Evolutionary conservation across 2,113 vertebrate species (phyloP).

Genomic region (Riparia riparia): DNA sequence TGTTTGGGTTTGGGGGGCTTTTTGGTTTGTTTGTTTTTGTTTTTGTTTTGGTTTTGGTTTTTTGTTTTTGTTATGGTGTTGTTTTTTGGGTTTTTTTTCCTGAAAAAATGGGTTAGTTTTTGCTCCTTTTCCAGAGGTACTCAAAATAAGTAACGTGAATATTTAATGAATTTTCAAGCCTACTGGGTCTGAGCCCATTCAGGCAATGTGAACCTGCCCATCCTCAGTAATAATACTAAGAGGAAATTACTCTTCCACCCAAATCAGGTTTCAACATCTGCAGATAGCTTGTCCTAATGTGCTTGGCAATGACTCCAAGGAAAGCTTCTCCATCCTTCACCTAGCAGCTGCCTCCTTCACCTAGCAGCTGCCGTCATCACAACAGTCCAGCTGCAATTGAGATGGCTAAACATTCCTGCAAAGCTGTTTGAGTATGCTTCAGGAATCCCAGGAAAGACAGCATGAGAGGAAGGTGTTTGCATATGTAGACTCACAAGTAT

Average conservation of each 20-base stretch:
- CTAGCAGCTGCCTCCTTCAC: conserved; percentile 37
- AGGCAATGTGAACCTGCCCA: background rate
- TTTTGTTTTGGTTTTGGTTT: no score
- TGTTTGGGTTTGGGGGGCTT: background rate
- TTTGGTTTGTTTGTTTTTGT: no score
- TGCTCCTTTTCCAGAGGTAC: background rate
- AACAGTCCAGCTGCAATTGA: background rate
- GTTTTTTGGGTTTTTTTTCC: background rate
- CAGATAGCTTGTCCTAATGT: conserved; percentile 15
- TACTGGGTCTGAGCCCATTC: background rate
- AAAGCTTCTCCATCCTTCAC: conserved; percentile 7
- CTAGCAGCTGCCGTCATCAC: conserved; percentile 6
- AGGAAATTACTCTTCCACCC: conserved; percentile 12
- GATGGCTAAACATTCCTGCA: conserved; percentile 17
- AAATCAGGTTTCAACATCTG: conserved; percentile 41
- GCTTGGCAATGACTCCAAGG: background rate
- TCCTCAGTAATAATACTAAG: background rate
- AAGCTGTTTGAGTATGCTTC: background rate
- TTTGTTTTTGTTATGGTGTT: no score
- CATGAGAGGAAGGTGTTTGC: background rate
- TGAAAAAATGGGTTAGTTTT: background rate
- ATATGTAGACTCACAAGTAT: background rate
- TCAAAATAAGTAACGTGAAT: background rate
- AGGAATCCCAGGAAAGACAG: background rate
- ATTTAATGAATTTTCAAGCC: background rate